phyloP scores from a whole-genome alignment of 2,888 invertebrate species.

The Drosophila neotestacea region DNA sequence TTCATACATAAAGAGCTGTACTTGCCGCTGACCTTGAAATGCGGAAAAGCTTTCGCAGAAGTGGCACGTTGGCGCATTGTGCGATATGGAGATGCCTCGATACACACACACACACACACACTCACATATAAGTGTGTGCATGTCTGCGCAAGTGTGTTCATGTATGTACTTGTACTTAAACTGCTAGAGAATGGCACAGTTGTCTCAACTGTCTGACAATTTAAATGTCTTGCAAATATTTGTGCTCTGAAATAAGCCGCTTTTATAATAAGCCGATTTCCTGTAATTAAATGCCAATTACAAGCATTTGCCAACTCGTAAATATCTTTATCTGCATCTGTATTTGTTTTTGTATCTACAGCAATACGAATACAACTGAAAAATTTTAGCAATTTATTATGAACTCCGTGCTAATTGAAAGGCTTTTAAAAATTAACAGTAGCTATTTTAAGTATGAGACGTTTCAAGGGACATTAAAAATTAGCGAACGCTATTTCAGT shows the following conservation, averaged over 20 bases:
- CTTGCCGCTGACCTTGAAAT: slow-evolving; percentile 70
- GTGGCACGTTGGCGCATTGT: slow-evolving; percentile 43
- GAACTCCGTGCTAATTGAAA: slow-evolving; percentile 50
- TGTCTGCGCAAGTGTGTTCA: slow-evolving; percentile 18
- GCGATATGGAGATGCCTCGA: slow-evolving; percentile 51
- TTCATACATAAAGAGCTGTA: slow-evolving; percentile 72
- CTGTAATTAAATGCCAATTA: slow-evolving; percentile 62
- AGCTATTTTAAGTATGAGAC: neutral
- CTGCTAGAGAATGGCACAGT: slow-evolving; percentile 28
- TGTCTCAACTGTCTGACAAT: slow-evolving; percentile 24
- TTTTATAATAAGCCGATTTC: slow-evolving; percentile 60
- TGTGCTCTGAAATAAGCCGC: slow-evolving; percentile 45
- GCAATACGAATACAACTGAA: slow-evolving; percentile 1
- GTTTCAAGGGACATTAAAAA: slow-evolving; percentile 8
- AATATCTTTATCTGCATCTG: slow-evolving; percentile 6
- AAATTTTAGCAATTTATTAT: slow-evolving; percentile 29
- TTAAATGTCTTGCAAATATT: slow-evolving; percentile 36
- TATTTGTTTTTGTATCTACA: slow-evolving; percentile 22
- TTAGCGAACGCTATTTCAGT: neutral
- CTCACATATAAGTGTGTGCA: slow-evolving; percentile 2
- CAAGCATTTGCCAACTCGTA: neutral
- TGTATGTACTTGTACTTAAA: slow-evolving; percentile 22
- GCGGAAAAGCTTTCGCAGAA: slow-evolving; percentile 55
- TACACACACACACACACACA: slow-evolving; percentile 31
- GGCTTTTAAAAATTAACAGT: slow-evolving; percentile 10